These are phyloP conservation scores for Pseudobourletiella spinata DNA, from an alignment of 1,140 invertebrate genomes.

Conservation along the genomic window DNA sequence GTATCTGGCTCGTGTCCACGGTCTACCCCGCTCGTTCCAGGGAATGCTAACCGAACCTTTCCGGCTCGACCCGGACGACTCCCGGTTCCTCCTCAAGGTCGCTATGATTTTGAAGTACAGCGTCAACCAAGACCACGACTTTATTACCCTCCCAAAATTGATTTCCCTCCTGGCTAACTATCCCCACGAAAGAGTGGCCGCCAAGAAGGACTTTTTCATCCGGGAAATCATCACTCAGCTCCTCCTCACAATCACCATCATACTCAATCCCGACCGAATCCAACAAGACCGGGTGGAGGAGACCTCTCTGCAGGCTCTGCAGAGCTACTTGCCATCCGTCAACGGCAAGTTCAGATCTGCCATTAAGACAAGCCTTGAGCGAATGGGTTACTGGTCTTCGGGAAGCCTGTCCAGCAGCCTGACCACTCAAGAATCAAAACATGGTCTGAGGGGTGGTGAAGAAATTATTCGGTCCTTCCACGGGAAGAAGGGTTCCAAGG, in stretches of 20 bases:
- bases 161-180: not conserved
- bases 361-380: not conserved
- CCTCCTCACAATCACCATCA: not conserved
- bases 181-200: not conserved
- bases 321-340: not conserved
- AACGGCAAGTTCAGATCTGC: not conserved
- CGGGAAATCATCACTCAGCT: not conserved
- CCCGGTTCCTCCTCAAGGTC: not conserved
- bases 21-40: not conserved
- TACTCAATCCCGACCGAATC: not conserved
- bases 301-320: not conserved
- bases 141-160: not conserved
- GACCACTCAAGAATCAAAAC: not conserved
- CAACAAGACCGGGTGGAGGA: not conserved
- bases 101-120: not conserved
- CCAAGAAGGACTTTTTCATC: not conserved
- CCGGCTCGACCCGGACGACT: not conserved
- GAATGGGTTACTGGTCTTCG: not conserved
- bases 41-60: not conserved
- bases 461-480: not conserved
- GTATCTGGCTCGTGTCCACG: not conserved
- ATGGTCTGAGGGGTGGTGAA: not conserved
- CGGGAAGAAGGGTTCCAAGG: not conserved
- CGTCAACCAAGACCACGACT: not conserved
- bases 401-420: not conserved